A percentile compares a stretch with the other conserved stretches of the same genome.
These are phyloP conservation scores for Genyomyrus donnyi DNA, from an alignment of 2,113 vertebrate genomes.

Conservation along the genomic window DNA sequence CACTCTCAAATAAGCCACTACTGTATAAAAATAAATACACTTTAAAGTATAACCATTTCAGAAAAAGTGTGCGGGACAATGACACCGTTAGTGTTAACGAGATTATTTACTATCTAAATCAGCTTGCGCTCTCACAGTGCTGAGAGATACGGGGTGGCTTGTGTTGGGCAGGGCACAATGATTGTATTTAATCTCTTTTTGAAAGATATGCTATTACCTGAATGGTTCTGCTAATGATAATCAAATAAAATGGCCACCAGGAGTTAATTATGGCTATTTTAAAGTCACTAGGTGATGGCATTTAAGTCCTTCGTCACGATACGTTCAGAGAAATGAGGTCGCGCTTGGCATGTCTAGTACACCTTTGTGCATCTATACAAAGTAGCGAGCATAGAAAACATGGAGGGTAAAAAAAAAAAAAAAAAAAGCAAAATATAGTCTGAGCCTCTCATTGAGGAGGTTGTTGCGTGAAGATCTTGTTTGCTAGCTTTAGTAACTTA, in stretches of 20 bases:
- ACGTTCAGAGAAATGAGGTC: neutral
- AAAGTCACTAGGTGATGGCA: slow-evolving; percentile 1
- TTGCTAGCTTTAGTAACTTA: neutral
- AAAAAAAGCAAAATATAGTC: neutral
- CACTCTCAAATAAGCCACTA: slow-evolving; percentile 10
- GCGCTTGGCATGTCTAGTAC: neutral
- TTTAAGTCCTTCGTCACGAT: neutral
- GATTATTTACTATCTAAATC: neutral
- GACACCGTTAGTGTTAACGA: slow-evolving; percentile 19
- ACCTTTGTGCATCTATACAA: neutral
- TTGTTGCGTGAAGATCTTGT: neutral
- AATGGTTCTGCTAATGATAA: neutral
- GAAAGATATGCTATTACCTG: neutral
- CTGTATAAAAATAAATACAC: slow-evolving; percentile 22
- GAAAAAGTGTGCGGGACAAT: slow-evolving; percentile 1
- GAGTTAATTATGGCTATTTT: slow-evolving; percentile 4
- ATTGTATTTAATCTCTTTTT: neutral
- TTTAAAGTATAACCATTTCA: slow-evolving; percentile 11
- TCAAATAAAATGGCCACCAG: slow-evolving; percentile 9
- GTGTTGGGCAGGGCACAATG: neutral
- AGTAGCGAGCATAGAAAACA: slow-evolving; percentile 3
- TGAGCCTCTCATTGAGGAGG: neutral
- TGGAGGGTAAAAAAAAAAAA: neutral
- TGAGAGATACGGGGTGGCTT: neutral
- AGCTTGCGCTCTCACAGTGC: neutral